Evolutionary conservation across 2,797 vertebrate species (phyloP), one percentile per base, ranked within the genome.

Genomic region (Pangasius sanitwongsei): DNA sequence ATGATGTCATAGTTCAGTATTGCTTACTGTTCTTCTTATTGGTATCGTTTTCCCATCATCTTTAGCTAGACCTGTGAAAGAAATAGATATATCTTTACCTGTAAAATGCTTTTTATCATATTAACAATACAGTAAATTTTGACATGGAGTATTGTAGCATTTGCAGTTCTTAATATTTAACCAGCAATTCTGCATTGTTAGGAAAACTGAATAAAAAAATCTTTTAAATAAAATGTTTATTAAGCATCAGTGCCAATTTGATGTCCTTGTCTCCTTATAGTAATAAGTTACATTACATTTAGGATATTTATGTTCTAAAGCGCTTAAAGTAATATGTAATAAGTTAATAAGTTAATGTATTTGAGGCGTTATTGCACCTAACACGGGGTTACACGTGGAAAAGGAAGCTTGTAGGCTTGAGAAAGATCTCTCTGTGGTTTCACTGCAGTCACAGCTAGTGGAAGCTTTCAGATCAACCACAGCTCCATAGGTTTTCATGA

Each of bases 401-500:
- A 59, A 61, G 53, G 67, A 72, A 83, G n/a, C 13, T 18, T 67
- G 82, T 41, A 55, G 59, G 61, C 41, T 28, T 78, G 23, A 83
- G 65, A 74, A 50, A 25, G 6, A n/a, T 57, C 34, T 28, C 2
- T 8, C 25, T 48, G 83, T 85, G 72, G 87, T 61, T 67, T 85
- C 44, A n/a, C n/a, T 44, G 48, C 41, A 70, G 6, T 75, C 81
- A 88, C 18, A 18, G 37, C 37, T 25, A 69, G 70, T 55, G 74
- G 70, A 72, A 80, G 50, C 65, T 69, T 69, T 89, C 61, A 65
- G 44, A 69, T 86, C 23, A n/a, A 69, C 31, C 72, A 55, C 83
- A 67, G 28, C 55, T 53, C 59, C 37, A 83, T 65, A 28, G 31
- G 50, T 31, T 70, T 6, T 59, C 25, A 83, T 3, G 2, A 41